Evolutionary conservation across 2,113 vertebrate species (phyloP).

Genomic region (Clarias magur): DNA sequence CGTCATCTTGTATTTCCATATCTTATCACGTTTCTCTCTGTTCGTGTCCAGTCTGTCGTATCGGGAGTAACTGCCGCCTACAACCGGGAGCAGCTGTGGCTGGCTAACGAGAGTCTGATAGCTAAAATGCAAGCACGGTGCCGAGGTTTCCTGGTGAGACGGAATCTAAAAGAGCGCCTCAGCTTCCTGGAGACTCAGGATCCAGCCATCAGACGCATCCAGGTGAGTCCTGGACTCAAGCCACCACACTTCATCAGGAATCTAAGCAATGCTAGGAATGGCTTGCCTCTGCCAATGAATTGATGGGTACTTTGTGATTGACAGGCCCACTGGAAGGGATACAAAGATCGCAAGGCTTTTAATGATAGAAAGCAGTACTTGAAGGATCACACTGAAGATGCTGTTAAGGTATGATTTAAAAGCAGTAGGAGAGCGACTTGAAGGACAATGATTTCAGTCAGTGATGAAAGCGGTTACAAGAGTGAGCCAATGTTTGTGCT

Average conservation of each 20-base stretch:
- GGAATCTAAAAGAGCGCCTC: slow-evolving; percentile 79
- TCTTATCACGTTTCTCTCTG: not conserved
- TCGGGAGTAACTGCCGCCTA: slow-evolving; percentile 93
- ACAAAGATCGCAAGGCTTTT: slow-evolving; percentile 87
- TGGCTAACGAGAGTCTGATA: slow-evolving; percentile 91
- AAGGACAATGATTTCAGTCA: not conserved
- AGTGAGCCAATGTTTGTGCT: not conserved
- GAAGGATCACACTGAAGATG: slow-evolving; percentile 80
- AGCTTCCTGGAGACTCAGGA: slow-evolving; percentile 86
- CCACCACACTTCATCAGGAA: not conserved
- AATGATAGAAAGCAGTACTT: slow-evolving; percentile 81
- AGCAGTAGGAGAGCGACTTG: not conserved
- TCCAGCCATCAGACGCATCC: slow-evolving; percentile 88
- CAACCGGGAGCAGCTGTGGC: slow-evolving; percentile 95
- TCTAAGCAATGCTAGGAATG: not conserved
- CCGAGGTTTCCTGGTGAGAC: slow-evolving; percentile 87
- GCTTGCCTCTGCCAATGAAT: not conserved
- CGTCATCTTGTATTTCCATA: not conserved
- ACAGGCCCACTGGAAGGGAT: slow-evolving; percentile 92
- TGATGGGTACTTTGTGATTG: slow-evolving; percentile 40
- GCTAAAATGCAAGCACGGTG: slow-evolving; percentile 89
- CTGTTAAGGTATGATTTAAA: slow-evolving; percentile 81
- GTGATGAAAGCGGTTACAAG: not conserved
- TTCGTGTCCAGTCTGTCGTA: slow-evolving; percentile 73
- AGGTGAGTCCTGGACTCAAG: slow-evolving; percentile 72